Evolutionary conservation across 2,888 invertebrate species (phyloP).

Genomic region (Frankliniella fusca): DNA sequence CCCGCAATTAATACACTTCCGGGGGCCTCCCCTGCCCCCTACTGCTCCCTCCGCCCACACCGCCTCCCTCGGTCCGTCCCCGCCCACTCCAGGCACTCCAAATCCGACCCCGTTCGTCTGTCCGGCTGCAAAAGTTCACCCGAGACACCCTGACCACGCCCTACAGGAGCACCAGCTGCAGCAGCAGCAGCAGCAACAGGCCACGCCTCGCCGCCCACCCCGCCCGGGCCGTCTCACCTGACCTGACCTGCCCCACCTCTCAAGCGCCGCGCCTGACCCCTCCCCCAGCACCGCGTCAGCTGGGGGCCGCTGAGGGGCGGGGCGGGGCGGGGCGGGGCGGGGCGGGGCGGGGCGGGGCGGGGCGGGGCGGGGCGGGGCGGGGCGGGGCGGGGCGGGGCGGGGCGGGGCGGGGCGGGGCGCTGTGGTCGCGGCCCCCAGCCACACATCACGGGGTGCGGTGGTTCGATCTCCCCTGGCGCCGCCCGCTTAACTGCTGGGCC

Average conservation of each 20-base stretch:
- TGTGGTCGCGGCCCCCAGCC: no score
- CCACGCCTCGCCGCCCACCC: background rate
- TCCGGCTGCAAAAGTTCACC: no score
- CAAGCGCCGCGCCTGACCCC: background rate
- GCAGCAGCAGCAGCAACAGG: background rate
- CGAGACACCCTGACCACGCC: background rate
- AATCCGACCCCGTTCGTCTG: no score
- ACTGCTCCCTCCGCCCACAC: background rate
- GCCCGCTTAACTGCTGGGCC: no score
- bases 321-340: no score
- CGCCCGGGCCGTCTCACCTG: background rate
- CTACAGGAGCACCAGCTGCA: background rate
- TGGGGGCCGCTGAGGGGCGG: no score
- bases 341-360: no score
- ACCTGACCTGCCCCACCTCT: background rate
- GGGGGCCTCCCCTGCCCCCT: background rate
- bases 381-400: no score
- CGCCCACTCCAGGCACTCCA: background rate
- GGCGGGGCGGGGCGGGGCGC: no score
- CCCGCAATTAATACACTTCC: conserved; percentile 22
- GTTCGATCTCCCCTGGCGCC: no score
- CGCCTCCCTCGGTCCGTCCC: background rate
- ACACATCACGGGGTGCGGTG: no score
- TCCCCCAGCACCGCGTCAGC: background rate
- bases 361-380: no score